Conservation (phyloP, 2,888 invertebrate species). For the Antheraea yamamai region DNA sequence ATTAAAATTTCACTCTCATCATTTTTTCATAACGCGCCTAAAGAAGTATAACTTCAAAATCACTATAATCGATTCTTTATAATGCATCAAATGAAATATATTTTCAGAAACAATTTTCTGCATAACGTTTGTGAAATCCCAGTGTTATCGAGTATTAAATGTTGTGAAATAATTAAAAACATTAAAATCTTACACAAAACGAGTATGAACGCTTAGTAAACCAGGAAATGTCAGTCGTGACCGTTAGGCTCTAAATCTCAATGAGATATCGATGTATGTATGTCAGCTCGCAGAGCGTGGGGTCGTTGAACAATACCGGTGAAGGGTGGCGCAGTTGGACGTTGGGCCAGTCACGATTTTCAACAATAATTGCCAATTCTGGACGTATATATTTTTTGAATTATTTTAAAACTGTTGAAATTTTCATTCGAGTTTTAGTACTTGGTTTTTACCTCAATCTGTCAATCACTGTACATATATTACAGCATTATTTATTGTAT, state of each 20-base stretch:
- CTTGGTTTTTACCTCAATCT: not conserved
- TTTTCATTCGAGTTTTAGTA: not conserved
- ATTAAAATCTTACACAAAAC: not conserved
- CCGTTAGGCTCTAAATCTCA: constrained; percentile 11
- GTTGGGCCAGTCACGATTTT: constrained; percentile 1
- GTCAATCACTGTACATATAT: no score
- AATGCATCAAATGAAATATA: no score
- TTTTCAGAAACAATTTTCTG: no score
- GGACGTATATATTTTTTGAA: not conserved
- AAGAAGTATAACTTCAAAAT: no score
- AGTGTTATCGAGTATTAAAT: no score
- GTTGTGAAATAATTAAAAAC: not conserved
- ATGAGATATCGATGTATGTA: constrained; percentile 7
- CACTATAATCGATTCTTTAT: no score
- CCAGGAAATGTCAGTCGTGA: constrained; percentile 7
- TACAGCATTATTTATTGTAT: no score
- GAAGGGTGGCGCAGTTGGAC: not conserved
- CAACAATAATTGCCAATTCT: constrained; percentile 3
- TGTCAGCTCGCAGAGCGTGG: constrained; percentile 3
- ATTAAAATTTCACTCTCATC: no score
- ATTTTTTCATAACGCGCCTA: no score
- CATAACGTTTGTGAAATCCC: no score
- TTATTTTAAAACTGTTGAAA: not conserved
- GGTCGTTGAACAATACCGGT: constrained; percentile 8
- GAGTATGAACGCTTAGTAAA: not conserved